Conservation (phyloP, 1,140 invertebrate genomes). For the Bombus superbus region DNA sequence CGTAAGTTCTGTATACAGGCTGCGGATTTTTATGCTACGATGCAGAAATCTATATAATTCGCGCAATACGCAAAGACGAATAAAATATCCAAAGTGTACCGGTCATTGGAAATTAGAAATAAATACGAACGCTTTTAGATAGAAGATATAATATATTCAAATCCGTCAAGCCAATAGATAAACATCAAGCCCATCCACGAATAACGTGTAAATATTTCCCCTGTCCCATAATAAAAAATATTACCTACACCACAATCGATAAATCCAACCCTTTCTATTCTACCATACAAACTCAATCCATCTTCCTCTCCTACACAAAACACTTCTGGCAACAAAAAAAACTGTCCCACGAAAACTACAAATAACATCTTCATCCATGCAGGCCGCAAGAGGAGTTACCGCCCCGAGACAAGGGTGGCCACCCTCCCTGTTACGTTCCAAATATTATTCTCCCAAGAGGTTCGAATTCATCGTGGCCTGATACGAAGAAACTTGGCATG, state of each 20-base stretch:
- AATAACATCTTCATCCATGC: neutral
- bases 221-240: neutral
- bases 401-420: neutral
- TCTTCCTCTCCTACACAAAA: neutral
- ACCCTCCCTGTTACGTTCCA: neutral
- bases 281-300: neutral
- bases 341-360: neutral
- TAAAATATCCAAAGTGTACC: too few species aligned
- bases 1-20: too few species aligned
- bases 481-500: slow-evolving; percentile 41
- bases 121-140: neutral
- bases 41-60: too few species aligned
- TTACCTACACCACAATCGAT: neutral
- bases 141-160: neutral
- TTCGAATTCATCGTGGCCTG: slow-evolving; percentile 18
- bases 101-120: neutral
- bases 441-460: slow-evolving; percentile 25
- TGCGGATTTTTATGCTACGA: too few species aligned
- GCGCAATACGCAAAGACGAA: too few species aligned
- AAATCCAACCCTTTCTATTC: neutral
- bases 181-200: neutral
- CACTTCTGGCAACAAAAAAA: neutral
- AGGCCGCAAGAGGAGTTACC: neutral
- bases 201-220: neutral
- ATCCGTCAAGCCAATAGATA: neutral